Conservation (phyloP, 2,797 vertebrate genomes). For the Chaetodon trifasciatus region DNA sequence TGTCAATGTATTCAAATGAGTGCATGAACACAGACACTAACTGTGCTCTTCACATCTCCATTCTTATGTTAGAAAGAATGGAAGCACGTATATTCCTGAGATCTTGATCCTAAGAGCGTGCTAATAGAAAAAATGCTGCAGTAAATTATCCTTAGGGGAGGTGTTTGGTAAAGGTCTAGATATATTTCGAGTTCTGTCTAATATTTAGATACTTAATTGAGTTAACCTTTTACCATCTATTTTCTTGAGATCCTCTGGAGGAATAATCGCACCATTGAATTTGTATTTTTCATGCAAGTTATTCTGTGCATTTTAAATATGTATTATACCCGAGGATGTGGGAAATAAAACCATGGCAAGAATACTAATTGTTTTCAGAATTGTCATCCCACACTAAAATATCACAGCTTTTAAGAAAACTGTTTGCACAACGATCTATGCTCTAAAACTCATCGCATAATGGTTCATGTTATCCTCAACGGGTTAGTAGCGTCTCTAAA, state of each 20-base stretch:
- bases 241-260: conserved; percentile 17
- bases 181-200: conserved; percentile 16
- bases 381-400: neutral
- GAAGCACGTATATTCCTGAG: neutral
- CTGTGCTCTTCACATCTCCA: neutral
- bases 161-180: conserved; percentile 34
- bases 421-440: neutral
- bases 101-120: conserved; percentile 11
- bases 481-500: neutral
- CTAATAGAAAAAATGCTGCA: conserved; percentile 14
- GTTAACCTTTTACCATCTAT: conserved; percentile 41
- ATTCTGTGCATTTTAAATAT: conserved; percentile 14
- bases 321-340: neutral
- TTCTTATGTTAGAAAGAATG: conserved; percentile 19
- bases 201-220: conserved; percentile 51
- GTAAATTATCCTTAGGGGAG: conserved; percentile 23
- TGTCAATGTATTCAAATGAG: conserved; percentile 67
- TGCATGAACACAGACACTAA: conserved; percentile 27
- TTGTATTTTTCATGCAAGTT: conserved; percentile 14
- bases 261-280: conserved; percentile 5
- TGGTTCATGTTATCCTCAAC: neutral
- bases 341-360: neutral
- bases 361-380: conserved; percentile 5
- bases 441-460: neutral
- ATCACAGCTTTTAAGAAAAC: neutral